Evolutionary conservation across 2,113 vertebrate species (phyloP).

Genomic region (Psilopsiagon aurifrons): DNA sequence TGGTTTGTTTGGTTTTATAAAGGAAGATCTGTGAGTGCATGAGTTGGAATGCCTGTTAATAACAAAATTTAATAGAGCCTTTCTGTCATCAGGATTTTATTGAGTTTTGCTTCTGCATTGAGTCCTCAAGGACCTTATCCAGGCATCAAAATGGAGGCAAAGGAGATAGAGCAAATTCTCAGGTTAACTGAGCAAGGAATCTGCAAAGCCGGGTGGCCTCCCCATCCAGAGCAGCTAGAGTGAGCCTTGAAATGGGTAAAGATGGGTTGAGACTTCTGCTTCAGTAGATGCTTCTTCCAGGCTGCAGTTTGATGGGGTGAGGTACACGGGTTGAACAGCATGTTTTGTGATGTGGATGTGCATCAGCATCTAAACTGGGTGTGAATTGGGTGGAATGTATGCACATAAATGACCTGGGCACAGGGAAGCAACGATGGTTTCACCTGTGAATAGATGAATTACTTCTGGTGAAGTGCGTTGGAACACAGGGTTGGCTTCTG

Average conservation of each 20-base stretch:
- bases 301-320: neutral
- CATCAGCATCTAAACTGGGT: constrained; percentile 8
- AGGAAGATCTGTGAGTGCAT: neutral
- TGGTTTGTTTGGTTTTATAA: neutral
- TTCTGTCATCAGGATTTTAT: neutral
- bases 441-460: neutral
- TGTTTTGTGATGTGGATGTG: neutral
- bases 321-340: rapidly evolving
- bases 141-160: neutral
- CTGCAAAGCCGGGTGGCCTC: neutral
- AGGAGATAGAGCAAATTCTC: neutral
- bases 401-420: constrained; percentile 35
- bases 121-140: neutral
- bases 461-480: constrained; percentile 1
- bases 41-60: neutral
- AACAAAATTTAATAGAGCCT: neutral
- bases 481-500: neutral
- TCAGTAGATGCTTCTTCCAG: neutral
- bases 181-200: neutral
- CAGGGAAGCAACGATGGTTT: constrained; percentile 38
- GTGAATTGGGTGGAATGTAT: constrained; percentile 7
- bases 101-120: neutral
- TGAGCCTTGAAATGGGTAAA: neutral
- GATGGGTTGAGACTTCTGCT: neutral
- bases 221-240: neutral